Conservation (phyloP, 2,888 invertebrate genomes). For the Helobdella robusta region DNA sequence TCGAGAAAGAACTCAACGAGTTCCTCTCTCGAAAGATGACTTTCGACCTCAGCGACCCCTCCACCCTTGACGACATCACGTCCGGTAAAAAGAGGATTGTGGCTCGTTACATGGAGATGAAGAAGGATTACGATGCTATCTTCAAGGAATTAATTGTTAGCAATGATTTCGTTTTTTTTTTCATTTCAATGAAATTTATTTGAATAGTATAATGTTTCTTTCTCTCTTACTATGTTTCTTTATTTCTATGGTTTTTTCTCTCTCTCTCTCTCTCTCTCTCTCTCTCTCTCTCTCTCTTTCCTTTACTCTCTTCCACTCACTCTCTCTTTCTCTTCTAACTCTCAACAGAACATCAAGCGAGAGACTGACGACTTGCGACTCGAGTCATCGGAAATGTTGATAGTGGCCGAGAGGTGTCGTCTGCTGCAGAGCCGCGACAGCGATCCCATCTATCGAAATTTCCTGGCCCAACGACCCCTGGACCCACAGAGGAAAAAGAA, state of each 20-base stretch:
- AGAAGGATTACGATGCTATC: not conserved
- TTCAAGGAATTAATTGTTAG: conserved; percentile 2
- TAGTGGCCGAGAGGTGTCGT: conserved; percentile 48
- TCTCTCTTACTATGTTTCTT: too few species aligned
- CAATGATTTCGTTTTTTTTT: too few species aligned
- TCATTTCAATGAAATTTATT: too few species aligned
- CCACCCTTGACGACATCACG: too few species aligned
- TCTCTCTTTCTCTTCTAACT: not conserved
- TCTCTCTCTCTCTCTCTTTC: too few species aligned
- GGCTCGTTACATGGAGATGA: conserved; percentile 1
- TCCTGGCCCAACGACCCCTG: conserved; percentile 27
- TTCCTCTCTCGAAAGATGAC: not conserved
- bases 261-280: too few species aligned
- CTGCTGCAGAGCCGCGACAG: conserved; percentile 42
- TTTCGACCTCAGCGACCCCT: not conserved
- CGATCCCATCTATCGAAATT: conserved; percentile 39
- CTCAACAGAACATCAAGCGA: conserved; percentile 34
- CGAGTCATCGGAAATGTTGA: conserved; percentile 51
- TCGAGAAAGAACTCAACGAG: conserved; percentile 57
- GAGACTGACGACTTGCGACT: conserved; percentile 58
- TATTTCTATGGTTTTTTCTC: too few species aligned
- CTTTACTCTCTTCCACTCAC: not conserved
- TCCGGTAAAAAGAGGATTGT: too few species aligned
- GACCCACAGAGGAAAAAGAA: not conserved
- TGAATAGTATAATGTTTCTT: too few species aligned